Conservation (phyloP, 2,888 invertebrate genomes). For the Cantharis nigra region DNA sequence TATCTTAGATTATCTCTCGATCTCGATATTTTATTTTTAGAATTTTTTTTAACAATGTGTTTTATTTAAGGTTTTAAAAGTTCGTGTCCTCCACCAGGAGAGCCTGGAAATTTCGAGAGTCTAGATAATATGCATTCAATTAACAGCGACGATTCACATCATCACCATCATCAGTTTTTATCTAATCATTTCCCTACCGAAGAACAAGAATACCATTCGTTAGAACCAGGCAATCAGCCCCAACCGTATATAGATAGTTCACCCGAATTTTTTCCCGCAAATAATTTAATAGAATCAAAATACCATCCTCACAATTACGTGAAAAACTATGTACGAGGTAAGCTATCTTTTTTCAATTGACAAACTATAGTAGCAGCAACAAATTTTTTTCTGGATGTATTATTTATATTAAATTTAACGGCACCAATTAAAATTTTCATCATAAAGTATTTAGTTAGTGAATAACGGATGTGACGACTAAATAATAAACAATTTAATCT, state of each 20-base stretch:
- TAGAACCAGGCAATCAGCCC: slow-evolving; percentile 60
- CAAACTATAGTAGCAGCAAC: too few species aligned
- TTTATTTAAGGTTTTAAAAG: slow-evolving; percentile 43
- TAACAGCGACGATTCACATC: slow-evolving; percentile 53
- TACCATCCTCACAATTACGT: slow-evolving; percentile 70
- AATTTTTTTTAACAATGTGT: background rate
- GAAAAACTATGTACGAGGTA: slow-evolving; percentile 74
- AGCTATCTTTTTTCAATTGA: slow-evolving; percentile 42
- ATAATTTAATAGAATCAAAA: slow-evolving; percentile 61
- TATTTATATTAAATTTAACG: background rate
- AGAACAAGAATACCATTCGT: slow-evolving; percentile 63
- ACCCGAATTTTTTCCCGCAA: slow-evolving; percentile 71
- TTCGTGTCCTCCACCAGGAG: slow-evolving; percentile 59
- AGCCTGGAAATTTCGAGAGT: slow-evolving; percentile 61
- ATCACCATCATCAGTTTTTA: slow-evolving; percentile 41
- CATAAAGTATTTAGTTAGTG: background rate
- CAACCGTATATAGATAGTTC: slow-evolving; percentile 70
- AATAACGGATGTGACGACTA: background rate
- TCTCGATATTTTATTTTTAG: background rate
- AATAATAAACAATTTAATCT: background rate
- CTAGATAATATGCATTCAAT: slow-evolving; percentile 56
- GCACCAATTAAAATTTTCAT: background rate
- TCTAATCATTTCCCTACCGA: slow-evolving; percentile 60
- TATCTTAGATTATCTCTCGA: too few species aligned
- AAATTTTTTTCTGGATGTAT: too few species aligned